Evolutionary conservation across 2,888 invertebrate species (phyloP), one percentile per base, ranked within the genome.

Genomic region (Amaurobius ferox): DNA sequence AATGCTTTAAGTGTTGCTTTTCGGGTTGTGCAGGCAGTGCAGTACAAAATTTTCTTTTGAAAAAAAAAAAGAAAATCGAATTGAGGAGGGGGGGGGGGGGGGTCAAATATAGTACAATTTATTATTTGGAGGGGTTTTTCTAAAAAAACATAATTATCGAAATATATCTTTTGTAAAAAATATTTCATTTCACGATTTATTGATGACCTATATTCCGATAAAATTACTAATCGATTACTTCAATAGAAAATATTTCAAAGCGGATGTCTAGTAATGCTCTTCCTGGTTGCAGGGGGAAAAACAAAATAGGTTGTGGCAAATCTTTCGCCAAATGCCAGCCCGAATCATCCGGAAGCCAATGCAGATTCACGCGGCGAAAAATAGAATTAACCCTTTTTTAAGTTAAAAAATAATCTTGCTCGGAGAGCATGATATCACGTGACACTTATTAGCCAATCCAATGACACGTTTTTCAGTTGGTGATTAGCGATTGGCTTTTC

Each of bases 401-500:
- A 44, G 35, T 11, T 11, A 44, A 44, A 44, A 16, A 5, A 44
- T 2, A 44, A 44, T 11, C 6, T 16, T 44, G 13, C 6, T 9
- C 44, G 9, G 44, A 44, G n/a, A n/a, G 48, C n/a, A n/a, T n/a
- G 29, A 13, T 62, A 0, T 16, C 1, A 73, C 55, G 55, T 61
- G 61, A 55, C 28, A 11, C 1, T 26, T 16, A 30, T 73, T 28
- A 28, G 23, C 83, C 83, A 85, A 85, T 85, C 55, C 28, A 39
- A 66, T 23, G 55, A 30, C 28, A 35, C 44, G 11, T 44, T 66
- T 29, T n/a, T 55, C 19, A 32, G 16, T 55, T 29, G 48, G 62
- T 44, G 55, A 67, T 85, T 48, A 72, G 66, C 66, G 77, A 77
- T 77, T 83, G 83, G 83, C 26, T 30, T 44, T 7, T n/a, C 26